A percentile compares a stretch with the other conserved stretches of the same genome.
Conservation (phyloP, 2,797 vertebrate genomes). For the Ara ararauna region DNA sequence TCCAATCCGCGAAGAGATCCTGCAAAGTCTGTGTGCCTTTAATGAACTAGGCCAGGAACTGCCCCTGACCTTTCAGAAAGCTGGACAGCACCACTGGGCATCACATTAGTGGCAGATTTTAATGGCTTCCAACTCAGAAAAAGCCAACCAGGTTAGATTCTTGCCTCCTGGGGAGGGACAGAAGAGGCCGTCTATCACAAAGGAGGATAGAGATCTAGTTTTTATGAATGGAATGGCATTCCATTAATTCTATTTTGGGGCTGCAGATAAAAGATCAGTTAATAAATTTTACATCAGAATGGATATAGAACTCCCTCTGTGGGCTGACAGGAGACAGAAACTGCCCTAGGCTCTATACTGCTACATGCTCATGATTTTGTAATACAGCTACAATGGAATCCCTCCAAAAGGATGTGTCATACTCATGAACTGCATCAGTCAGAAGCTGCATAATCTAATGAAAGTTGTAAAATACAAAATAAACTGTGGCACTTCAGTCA, state of each 20-base stretch:
- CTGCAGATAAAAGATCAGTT: not conserved
- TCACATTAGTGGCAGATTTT: not conserved
- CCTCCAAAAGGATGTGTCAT: not conserved
- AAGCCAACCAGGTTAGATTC: not conserved
- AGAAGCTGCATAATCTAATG: not conserved
- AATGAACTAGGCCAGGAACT: not conserved
- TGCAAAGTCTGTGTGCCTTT: not conserved
- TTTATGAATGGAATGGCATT: not conserved
- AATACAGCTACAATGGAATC: not conserved
- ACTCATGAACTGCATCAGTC: not conserved
- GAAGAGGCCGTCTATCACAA: not conserved
- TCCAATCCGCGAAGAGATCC: not conserved
- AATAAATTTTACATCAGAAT: not conserved
- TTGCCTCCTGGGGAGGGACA: not conserved
- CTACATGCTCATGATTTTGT: not conserved
- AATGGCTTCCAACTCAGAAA: not conserved
- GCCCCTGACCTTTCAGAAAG: not conserved
- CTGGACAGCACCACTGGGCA: not conserved
- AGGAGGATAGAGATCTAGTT: not conserved
- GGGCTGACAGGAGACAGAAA: not conserved
- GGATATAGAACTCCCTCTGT: not conserved
- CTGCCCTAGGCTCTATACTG: not conserved
- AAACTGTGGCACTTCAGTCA: not conserved
- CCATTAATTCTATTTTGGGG: not conserved
- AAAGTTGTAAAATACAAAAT: not conserved